phyloP scores from a whole-genome alignment of 2,888 invertebrate genomes.

The Dexiosoma caninum region DNA sequence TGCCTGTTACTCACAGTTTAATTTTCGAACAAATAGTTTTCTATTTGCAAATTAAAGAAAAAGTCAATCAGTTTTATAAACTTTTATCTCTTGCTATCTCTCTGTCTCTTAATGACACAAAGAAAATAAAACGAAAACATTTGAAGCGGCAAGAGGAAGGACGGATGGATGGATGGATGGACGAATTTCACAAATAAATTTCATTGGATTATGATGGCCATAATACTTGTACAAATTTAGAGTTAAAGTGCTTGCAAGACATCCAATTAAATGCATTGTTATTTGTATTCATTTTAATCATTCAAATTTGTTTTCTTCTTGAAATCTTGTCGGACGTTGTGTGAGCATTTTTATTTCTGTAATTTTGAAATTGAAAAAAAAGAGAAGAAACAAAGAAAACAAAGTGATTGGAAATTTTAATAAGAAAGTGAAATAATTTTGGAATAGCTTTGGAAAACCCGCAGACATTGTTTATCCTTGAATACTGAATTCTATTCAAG shows the following conservation, averaged over 20 bases:
- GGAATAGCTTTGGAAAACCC: too few relatives aligned
- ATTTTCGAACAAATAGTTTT: slow-evolving; percentile 14
- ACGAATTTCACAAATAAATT: background rate
- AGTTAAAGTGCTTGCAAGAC: background rate
- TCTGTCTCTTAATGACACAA: background rate
- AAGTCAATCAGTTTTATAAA: slow-evolving; percentile 10
- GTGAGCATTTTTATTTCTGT: too few relatives aligned
- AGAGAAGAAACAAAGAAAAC: too few relatives aligned
- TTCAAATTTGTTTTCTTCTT: background rate
- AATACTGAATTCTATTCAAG: too few relatives aligned
- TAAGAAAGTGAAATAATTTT: too few relatives aligned
- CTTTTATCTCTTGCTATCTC: background rate
- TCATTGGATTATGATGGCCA: background rate
- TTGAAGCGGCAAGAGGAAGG: background rate
- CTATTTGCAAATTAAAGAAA: slow-evolving; percentile 26
- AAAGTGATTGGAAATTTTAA: too few relatives aligned
- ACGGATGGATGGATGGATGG: too few relatives aligned
- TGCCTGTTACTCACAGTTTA: background rate
- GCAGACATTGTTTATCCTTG: too few relatives aligned
- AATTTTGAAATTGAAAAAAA: too few relatives aligned
- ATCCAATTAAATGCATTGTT: background rate
- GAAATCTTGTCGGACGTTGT: too few relatives aligned
- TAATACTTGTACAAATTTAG: background rate
- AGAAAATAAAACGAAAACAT: background rate
- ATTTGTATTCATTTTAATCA: background rate